Evolutionary conservation across 2,888 invertebrate species (phyloP).

Genomic region (Digitonthophagus gazella): DNA sequence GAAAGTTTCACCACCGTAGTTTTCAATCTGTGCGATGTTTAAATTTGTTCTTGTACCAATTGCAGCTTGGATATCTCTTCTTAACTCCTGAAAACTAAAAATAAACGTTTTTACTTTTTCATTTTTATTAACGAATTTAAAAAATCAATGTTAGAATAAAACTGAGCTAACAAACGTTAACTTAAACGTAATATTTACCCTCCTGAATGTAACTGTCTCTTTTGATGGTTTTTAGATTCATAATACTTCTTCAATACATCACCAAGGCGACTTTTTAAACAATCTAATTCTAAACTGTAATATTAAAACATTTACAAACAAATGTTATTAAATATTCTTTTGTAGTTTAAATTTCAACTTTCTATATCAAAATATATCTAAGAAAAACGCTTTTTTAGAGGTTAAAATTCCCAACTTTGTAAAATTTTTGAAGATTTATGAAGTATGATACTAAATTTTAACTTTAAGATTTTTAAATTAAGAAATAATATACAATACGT

Average conservation of each 20-base stretch:
- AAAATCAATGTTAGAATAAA: too few relatives aligned
- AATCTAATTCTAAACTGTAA: slow-evolving; percentile 67
- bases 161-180: slow-evolving; percentile 14
- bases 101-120: background rate
- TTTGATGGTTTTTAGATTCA: slow-evolving; percentile 89
- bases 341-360: too few relatives aligned
- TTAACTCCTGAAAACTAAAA: slow-evolving; percentile 81
- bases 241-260: slow-evolving; percentile 82
- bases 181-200: slow-evolving; percentile 58
- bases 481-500: slow-evolving; percentile 13
- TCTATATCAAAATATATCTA: too few relatives aligned
- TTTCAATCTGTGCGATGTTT: slow-evolving; percentile 91
- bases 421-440: too few relatives aligned
- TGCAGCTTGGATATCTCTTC: slow-evolving; percentile 90
- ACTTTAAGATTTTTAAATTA: too few relatives aligned
- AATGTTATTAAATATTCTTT: too few relatives aligned
- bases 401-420: too few relatives aligned
- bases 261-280: slow-evolving; percentile 75
- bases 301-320: background rate
- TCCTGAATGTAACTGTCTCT: slow-evolving; percentile 86
- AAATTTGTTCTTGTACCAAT: slow-evolving; percentile 90
- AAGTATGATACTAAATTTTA: too few relatives aligned
- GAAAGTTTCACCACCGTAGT: slow-evolving; percentile 96
- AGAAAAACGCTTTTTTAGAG: too few relatives aligned
- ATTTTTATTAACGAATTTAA: background rate